Base-by-base conservation (phyloP, 2,113 vertebrate genomes). In the Colistium nudipinnis region DNA sequence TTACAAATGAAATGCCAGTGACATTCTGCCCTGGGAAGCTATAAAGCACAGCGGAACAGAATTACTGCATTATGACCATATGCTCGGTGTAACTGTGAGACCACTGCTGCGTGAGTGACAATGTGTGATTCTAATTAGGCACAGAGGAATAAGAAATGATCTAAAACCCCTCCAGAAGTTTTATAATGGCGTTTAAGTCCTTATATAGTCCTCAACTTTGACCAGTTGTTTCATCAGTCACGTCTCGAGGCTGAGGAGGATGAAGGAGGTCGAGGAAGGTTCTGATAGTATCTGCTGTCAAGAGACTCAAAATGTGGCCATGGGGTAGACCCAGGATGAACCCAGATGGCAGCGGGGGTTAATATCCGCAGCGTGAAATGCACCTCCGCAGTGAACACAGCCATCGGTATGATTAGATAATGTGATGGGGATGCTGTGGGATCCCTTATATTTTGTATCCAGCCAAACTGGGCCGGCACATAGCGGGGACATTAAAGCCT, bases 1-100 rank as follows among this genome's bases (percentile, higher is more conserved):
- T 84, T 70, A 52, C 76, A 79, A 85, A 87, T 81, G 76, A 84
- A 86, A 87, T 70, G 66, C 63, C 71, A 69, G 56, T 81, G 81
- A 80, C 80, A 82, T 61, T 70, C 30, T 72, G 79, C 67, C 59
- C 74, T 41, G 11, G 74, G 70, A 90, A 63, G 73, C 72, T 20
- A 77, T 82, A 80, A 86, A 62, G 67, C 64, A 44, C 62, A 0
- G 35, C 31, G 33, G 76, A 70, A 63, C 47, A 49, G 75, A 78
- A 86, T 79, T 70, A 84, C 62, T 74, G 51, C 36, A 5, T 27
- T 74, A 45, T 77, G 81, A 75, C 81, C 88, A 73, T 81, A 81
- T 84, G 78, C 61, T 83, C 28, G 0, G 71, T 85, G 33, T 65
- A 61, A 73, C 57, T 61, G 78, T 30, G 61, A n/a, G 72, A 49